These are phyloP conservation scores for Globodera rostochiensis DNA, from an alignment of 1,140 invertebrate species.

Conservation along the genomic window DNA sequence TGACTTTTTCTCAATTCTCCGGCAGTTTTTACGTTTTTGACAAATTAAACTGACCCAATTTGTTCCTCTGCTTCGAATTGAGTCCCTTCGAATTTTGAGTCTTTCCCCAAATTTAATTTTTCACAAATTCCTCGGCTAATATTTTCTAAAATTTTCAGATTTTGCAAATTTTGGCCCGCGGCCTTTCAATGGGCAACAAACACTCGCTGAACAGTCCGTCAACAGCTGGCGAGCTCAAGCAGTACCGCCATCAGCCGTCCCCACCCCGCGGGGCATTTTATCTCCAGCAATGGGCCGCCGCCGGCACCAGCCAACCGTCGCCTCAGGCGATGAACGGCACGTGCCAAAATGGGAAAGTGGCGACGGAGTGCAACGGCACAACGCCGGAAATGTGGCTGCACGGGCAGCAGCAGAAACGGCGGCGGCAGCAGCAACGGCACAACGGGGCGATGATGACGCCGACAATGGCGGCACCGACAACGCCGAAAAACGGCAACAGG, in stretches of 20 bases:
- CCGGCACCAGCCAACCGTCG: background rate
- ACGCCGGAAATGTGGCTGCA: background rate
- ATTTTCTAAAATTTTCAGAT: background rate
- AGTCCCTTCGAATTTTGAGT: background rate
- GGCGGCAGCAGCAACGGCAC: background rate
- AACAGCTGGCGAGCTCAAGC: background rate
- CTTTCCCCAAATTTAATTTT: background rate
- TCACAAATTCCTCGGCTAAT: background rate
- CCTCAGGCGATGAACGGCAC: background rate
- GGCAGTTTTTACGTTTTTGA: too few relatives aligned
- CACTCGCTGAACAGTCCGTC: background rate
- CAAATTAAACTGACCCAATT: too few relatives aligned
- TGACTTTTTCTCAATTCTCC: too few relatives aligned
- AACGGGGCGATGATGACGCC: background rate
- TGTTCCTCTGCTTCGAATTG: background rate
- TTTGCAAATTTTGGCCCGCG: background rate
- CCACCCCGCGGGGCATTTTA: background rate
- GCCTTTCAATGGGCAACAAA: conserved; percentile 8
- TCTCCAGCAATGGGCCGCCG: background rate
- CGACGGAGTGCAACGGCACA: background rate
- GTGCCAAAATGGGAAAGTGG: background rate
- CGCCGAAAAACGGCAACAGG: background rate
- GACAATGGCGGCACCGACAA: background rate
- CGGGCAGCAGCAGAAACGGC: background rate
- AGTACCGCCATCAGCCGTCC: background rate